phyloP scores from a whole-genome alignment of 2,797 vertebrate genomes.

The Perodicticus potto region DNA sequence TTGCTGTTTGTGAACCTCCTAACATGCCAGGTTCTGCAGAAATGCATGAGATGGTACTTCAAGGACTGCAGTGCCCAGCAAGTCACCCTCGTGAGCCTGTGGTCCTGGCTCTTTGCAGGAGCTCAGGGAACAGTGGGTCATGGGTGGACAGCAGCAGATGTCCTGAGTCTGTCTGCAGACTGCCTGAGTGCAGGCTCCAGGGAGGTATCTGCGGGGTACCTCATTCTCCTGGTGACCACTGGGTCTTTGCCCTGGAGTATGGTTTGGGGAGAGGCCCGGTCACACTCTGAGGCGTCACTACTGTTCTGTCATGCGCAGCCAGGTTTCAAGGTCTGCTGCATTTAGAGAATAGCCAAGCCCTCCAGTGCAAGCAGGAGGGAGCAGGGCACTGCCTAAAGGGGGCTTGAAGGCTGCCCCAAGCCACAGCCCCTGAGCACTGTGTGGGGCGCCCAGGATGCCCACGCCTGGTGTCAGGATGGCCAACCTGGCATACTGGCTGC shows the following conservation, averaged over 20 bases:
- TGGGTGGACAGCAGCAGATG: accelerated
- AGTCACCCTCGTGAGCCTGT: not conserved
- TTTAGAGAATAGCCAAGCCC: not conserved
- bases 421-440: not conserved
- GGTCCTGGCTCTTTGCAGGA: not conserved
- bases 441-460: not conserved
- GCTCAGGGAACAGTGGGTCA: not conserved
- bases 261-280: not conserved
- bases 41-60: not conserved
- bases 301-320: not conserved
- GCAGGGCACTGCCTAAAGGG: not conserved
- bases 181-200: not conserved
- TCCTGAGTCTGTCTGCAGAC: not conserved
- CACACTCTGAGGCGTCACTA: too few species aligned
- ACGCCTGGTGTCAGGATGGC: not conserved
- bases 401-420: too few species aligned
- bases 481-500: not conserved
- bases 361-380: not conserved
- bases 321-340: not conserved
- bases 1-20: not conserved
- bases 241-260: not conserved
- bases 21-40: too few species aligned
- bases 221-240: not conserved
- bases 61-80: not conserved
- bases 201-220: not conserved